These are phyloP conservation scores for Aspidiotus rigidus DNA, from an alignment of 2,888 invertebrate genomes.

Conservation along the genomic window DNA sequence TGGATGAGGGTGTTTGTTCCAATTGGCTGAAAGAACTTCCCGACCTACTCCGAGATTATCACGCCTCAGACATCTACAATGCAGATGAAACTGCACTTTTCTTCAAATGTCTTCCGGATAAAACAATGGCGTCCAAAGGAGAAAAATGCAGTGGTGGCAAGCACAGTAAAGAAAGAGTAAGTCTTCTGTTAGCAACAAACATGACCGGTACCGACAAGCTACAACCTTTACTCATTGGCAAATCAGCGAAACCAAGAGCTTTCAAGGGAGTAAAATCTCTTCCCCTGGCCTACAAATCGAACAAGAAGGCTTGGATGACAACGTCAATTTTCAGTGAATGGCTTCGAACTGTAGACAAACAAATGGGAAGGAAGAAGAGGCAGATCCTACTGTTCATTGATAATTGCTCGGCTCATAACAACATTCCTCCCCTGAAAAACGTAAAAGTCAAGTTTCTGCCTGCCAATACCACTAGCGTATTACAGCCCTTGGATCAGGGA, in stretches of 20 bases:
- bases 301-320: no score
- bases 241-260: background rate
- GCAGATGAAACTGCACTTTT: slow-evolving; percentile 40
- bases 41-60: slow-evolving; percentile 37
- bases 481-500: no score
- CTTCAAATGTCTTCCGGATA: slow-evolving; percentile 36
- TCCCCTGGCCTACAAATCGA: no score
- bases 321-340: no score
- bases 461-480: no score
- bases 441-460: no score
- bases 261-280: no score
- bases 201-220: slow-evolving; percentile 2
- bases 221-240: slow-evolving; percentile 28
- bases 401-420: no score
- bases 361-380: no score
- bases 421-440: no score
- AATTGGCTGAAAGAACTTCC: slow-evolving; percentile 35
- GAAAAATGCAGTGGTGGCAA: background rate
- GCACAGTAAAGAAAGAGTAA: slow-evolving; percentile 8
- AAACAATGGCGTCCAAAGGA: slow-evolving; percentile 7
- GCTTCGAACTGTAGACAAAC: no score
- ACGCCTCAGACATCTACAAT: slow-evolving; percentile 39
- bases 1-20: slow-evolving; percentile 27
- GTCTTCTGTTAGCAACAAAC: slow-evolving; percentile 18
- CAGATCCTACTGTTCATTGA: no score